Evolutionary conservation across 2,888 invertebrate species (phyloP), one percentile per base, ranked within the genome.

Genomic region (Desoria tigrina): DNA sequence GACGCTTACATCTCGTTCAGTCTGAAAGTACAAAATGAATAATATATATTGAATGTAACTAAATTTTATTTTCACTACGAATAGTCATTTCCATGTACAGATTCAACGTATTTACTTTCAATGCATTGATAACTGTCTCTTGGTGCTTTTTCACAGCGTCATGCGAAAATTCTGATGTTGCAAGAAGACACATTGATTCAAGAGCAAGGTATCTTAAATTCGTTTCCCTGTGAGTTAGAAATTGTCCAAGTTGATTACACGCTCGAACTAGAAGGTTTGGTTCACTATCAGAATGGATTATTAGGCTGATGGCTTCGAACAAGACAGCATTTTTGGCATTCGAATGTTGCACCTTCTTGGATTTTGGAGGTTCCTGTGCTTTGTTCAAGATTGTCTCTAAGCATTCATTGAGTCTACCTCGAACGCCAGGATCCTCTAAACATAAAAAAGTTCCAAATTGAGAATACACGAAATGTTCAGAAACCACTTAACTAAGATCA

Each of bases 121-220:
- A 92, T 3, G 99, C 97, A 60, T 95, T 86, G 77, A 99, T 97
- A 54, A 99, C 98, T 54, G 98, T 98, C 83, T 99, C 98, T 81
- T 99, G 98, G 80, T 99, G 99, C 79, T 99, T 99, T 81, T 99
- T 99, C 16, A 99, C 98, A 72, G 98, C 99, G 80, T 99, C 99
- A 81, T 99, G 98, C 32, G 97, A 97, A 82, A 98, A 98, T 82
- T 99, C 99, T 0, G 98, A 98, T 21, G 96, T 98, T 55, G 99
- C 98, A 79, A 99, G 84, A 81, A 98, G 91, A 81, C 99, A 99
- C 98, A 99, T 98, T 32, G 97, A 97, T 81, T 99, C 99, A 67
- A 99, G 85, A 27, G 99, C 99, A 79, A 99, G 84, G 81, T 99
- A 99, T 77, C 98, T 88, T 76, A 99, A 84, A 83, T 99, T 99